Base-by-base conservation (phyloP, 2,113 vertebrate genomes). In the Oncorhynchus tshawytscha region DNA sequence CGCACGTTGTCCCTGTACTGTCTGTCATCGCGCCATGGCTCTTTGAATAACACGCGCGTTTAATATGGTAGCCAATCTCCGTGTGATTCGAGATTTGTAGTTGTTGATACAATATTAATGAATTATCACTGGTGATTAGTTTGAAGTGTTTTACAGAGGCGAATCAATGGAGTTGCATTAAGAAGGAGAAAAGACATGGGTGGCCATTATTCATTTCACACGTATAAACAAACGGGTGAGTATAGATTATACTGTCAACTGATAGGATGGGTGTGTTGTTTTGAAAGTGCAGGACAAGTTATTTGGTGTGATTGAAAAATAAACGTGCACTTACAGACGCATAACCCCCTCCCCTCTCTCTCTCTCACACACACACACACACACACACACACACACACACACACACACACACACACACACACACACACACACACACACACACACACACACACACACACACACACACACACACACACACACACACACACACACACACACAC, bases 51-150 rank as follows among this genome's bases (percentile, higher is more conserved):
- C 15, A 74, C 78, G 78, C 71, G 70, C 81, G 82, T 86, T 84
- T 84, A 83, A 86, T 81, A 81, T 13, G 78, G 89, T 89, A 85
- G 82, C 87, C 89, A 85, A 86, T 88, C 86, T 87, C 86, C 77
- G 87, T 51, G 73, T 24, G 70, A 31, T 54, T 74, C 24, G 60
- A n/a, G 74, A 49, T 69, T 88, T 89, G 88, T 90, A 31, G 88
- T 80, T 90, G 90, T 92, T 94, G 93, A 95, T 96, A 94, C 91
- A 96, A 96, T 97, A 96, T 96, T 96, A 94, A 95, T 94, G 90
- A 88, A 82, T 85, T 84, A 77, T 87, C 91, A 90, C 92, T 93
- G 88, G 91, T 92, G 96, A 94, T 96, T 95, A 96, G 92, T 95
- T 94, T 91, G 88, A 90, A 91, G 90, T 92, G 89, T 90, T 93